Conservation (phyloP, 2,113 vertebrate genomes). For the Terrapene triunguis region DNA sequence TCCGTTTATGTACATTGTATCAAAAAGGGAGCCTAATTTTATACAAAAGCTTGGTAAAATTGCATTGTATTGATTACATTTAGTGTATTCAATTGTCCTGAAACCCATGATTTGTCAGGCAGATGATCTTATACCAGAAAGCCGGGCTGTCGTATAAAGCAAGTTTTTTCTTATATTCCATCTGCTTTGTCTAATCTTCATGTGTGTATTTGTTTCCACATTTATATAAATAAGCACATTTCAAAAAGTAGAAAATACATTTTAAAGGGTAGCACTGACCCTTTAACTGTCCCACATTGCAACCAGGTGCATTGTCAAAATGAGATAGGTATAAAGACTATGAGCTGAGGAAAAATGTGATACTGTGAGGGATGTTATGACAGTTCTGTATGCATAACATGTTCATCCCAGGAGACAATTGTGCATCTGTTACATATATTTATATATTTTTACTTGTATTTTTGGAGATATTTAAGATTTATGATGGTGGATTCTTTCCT, state of each 20-base stretch:
- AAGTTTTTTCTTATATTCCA: neutral
- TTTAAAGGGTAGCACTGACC: neutral
- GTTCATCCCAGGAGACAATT: constrained; percentile 79
- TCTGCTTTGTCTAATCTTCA: neutral
- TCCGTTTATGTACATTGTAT: neutral
- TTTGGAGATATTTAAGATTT: constrained; percentile 81
- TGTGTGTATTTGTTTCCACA: neutral
- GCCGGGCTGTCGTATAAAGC: neutral
- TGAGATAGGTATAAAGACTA: constrained; percentile 74
- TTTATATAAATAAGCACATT: neutral
- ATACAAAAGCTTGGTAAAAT: neutral
- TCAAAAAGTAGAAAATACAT: neutral
- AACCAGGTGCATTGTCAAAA: constrained; percentile 73
- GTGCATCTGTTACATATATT: constrained; percentile 84
- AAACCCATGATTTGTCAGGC: neutral
- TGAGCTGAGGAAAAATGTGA: constrained; percentile 68
- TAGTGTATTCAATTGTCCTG: neutral
- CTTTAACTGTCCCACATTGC: constrained; percentile 39
- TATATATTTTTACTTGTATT: constrained; percentile 80
- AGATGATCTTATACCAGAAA: neutral
- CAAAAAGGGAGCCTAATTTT: neutral
- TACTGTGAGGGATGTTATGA: constrained; percentile 74
- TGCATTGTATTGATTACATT: neutral
- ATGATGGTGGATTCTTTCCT: constrained; percentile 76
- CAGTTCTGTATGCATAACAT: constrained; percentile 79